A percentile compares a stretch with the other conserved stretches of the same genome.
Conservation (phyloP, 2,113 vertebrate species). For the Electrona antarctica region DNA sequence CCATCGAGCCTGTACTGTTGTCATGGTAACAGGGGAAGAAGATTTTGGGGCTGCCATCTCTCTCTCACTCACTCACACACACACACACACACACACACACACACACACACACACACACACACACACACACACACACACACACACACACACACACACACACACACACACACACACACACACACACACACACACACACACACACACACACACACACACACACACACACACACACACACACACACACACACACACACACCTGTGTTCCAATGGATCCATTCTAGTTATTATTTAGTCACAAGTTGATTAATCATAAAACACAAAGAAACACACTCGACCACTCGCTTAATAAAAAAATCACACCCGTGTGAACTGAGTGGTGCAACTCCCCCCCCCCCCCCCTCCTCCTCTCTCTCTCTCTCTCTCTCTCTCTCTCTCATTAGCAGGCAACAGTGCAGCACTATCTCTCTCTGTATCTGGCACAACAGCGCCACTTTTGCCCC, state of each 20-base stretch:
- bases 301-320: too few relatives aligned
- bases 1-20: slow-evolving; percentile 66
- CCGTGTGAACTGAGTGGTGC: too few relatives aligned
- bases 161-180: slow-evolving; percentile 14
- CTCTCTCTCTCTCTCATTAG: too few relatives aligned
- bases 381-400: too few relatives aligned
- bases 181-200: background rate
- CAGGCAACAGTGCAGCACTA: too few relatives aligned
- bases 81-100: slow-evolving; percentile 20
- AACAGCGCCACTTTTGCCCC: too few relatives aligned
- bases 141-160: background rate
- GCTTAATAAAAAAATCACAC: too few relatives aligned
- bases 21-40: slow-evolving; percentile 74
- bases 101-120: background rate
- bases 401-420: too few relatives aligned
- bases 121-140: background rate
- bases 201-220: background rate
- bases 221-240: background rate
- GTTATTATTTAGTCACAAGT: too few relatives aligned
- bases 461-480: too few relatives aligned
- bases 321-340: too few relatives aligned
- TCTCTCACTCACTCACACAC: background rate
- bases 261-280: too few relatives aligned
- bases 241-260: background rate
- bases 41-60: slow-evolving; percentile 60